A percentile compares a stretch with the other conserved stretches of the same genome.
phyloP scores from a whole-genome alignment of 2,888 invertebrate species.

The Agelastica alni region DNA sequence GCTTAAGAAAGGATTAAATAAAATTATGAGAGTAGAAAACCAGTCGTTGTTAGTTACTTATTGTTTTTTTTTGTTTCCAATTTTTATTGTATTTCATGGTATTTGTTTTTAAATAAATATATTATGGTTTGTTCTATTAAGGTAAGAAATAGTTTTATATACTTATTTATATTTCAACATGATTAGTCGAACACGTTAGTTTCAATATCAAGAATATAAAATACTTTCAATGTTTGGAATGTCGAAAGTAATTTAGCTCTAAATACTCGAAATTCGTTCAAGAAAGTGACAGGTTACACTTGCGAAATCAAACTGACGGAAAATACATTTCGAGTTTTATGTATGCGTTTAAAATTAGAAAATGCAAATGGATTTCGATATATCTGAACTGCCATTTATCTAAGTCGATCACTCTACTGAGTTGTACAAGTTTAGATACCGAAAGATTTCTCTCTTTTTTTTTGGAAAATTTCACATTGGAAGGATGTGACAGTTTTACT shows the following conservation, averaged over 20 bases:
- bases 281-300: slow-evolving; percentile 3
- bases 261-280: background rate
- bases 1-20: too few species aligned
- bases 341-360: slow-evolving; percentile 13
- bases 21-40: too few species aligned
- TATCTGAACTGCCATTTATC: slow-evolving; percentile 8
- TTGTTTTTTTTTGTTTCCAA: too few species aligned
- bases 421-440: background rate
- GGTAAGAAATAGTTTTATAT: too few species aligned
- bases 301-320: slow-evolving; percentile 2
- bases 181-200: too few species aligned
- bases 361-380: slow-evolving; percentile 8
- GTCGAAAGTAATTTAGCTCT: background rate
- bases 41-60: too few species aligned
- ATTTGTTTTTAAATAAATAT: too few species aligned
- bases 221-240: background rate
- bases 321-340: slow-evolving; percentile 11
- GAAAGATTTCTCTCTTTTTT: background rate
- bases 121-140: too few species aligned
- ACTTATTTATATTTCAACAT: too few species aligned
- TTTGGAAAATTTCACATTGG: background rate
- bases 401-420: slow-evolving; percentile 1
- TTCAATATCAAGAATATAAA: too few species aligned
- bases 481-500: too few species aligned
- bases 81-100: too few species aligned